Evolutionary conservation across 2,888 invertebrate species (phyloP).

Genomic region (Phasia obesa): DNA sequence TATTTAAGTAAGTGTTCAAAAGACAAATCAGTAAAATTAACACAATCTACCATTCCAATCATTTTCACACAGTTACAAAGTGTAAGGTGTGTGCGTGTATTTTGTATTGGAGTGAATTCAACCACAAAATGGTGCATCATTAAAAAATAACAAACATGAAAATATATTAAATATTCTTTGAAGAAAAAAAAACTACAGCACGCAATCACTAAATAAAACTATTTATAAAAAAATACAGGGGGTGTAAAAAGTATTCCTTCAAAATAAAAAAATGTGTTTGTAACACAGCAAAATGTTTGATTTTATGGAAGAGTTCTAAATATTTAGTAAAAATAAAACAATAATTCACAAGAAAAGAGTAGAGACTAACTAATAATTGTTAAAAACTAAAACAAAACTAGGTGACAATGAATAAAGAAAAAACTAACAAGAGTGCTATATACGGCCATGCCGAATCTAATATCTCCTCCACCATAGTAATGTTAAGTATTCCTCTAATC

Average conservation of each 20-base stretch:
- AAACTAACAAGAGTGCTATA: too few species aligned
- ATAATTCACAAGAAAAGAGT: too few species aligned
- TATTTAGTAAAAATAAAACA: too few species aligned
- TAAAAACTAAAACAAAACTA: too few species aligned
- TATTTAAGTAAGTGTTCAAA: not conserved
- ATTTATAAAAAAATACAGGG: slow-evolving; percentile 8
- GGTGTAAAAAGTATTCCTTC: not conserved
- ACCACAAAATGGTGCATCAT: slow-evolving; percentile 64
- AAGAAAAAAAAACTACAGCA: not conserved
- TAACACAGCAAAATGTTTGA: too few species aligned
- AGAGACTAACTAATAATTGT: too few species aligned
- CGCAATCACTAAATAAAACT: slow-evolving; percentile 2
- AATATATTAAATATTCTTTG: slow-evolving; percentile 27
- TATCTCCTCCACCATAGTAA: too few species aligned
- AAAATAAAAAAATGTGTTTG: not conserved
- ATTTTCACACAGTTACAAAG: slow-evolving; percentile 20
- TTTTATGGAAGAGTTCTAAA: too few species aligned
- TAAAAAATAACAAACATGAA: slow-evolving; percentile 48
- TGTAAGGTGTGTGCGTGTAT: not conserved
- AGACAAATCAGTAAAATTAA: not conserved
- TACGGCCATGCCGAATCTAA: too few species aligned
- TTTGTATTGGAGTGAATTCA: slow-evolving; percentile 37
- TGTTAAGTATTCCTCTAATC: too few species aligned
- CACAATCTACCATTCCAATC: not conserved
- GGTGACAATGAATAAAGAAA: too few species aligned